Evolutionary conservation across 1,140 invertebrate genomes (phyloP).

Genomic region (Drosophila virilis): DNA sequence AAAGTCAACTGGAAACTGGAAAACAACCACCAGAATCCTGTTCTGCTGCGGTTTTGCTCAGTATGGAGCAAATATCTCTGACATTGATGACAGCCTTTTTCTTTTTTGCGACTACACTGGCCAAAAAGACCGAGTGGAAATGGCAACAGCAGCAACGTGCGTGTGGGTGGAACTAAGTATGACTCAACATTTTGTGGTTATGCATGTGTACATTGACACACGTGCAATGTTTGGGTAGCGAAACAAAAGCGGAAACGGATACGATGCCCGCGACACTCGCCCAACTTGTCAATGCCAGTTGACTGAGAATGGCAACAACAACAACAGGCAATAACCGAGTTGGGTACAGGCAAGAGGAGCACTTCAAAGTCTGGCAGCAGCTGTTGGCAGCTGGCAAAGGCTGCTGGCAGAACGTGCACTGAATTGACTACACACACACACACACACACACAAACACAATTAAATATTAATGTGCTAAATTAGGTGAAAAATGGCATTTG

Average conservation of each 20-base stretch:
- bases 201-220: constrained; percentile 67
- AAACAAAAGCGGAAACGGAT: constrained; percentile 36
- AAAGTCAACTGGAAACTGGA: constrained; percentile 80
- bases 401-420: constrained; percentile 53
- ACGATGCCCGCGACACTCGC: constrained; percentile 28
- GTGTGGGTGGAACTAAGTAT: constrained; percentile 24
- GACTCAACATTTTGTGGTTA: constrained; percentile 81
- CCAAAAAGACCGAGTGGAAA: constrained; percentile 63
- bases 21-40: constrained; percentile 72
- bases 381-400: constrained; percentile 66
- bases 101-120: constrained; percentile 43
- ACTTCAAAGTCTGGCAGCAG: constrained; percentile 56
- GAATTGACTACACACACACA: constrained; percentile 28
- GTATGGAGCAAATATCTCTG: constrained; percentile 41
- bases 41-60: constrained; percentile 20
- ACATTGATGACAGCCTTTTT: constrained; percentile 67
- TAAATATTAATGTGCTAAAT: constrained; percentile 78
- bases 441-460: constrained; percentile 59
- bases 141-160: constrained; percentile 22
- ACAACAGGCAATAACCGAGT: background rate
- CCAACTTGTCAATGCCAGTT: constrained; percentile 75
- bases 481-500: constrained; percentile 73
- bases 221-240: constrained; percentile 57
- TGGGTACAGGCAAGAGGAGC: background rate
- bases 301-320: constrained; percentile 57